Conservation (phyloP, 2,113 vertebrate species). For the Oryzias celebensis region DNA sequence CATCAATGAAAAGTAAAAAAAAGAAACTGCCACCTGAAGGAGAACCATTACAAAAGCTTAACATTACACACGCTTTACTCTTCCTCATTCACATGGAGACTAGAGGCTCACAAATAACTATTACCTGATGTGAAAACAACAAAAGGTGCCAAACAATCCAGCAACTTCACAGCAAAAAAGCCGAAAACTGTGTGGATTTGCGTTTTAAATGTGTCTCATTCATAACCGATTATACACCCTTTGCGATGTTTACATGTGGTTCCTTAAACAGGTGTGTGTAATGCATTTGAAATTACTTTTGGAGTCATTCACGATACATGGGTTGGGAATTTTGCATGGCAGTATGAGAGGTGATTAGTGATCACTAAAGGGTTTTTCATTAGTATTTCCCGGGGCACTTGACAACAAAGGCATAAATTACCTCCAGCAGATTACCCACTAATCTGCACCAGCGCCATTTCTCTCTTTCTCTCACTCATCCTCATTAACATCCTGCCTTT, state of each 20-base stretch:
- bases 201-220: slow-evolving; percentile 20
- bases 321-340: slow-evolving; percentile 22
- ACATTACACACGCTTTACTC: neutral
- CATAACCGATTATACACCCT: neutral
- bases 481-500: slow-evolving; percentile 60
- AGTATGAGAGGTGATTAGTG: slow-evolving; percentile 66
- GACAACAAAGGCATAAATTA: slow-evolving; percentile 77
- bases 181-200: slow-evolving; percentile 7
- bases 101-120: slow-evolving; percentile 20
- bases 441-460: slow-evolving; percentile 63
- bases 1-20: slow-evolving; percentile 15
- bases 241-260: slow-evolving; percentile 11
- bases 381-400: slow-evolving; percentile 68
- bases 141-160: slow-evolving; percentile 17
- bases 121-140: slow-evolving; percentile 22
- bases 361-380: slow-evolving; percentile 77
- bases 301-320: slow-evolving; percentile 28
- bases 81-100: slow-evolving; percentile 25
- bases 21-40: neutral
- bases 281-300: slow-evolving; percentile 6
- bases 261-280: slow-evolving; percentile 20
- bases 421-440: slow-evolving; percentile 75
- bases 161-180: slow-evolving; percentile 25
- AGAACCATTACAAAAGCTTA: slow-evolving; percentile 8
- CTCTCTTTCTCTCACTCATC: slow-evolving; percentile 21